Base-by-base conservation (phyloP, 2,113 vertebrate species). In the Anguilla japonica region DNA sequence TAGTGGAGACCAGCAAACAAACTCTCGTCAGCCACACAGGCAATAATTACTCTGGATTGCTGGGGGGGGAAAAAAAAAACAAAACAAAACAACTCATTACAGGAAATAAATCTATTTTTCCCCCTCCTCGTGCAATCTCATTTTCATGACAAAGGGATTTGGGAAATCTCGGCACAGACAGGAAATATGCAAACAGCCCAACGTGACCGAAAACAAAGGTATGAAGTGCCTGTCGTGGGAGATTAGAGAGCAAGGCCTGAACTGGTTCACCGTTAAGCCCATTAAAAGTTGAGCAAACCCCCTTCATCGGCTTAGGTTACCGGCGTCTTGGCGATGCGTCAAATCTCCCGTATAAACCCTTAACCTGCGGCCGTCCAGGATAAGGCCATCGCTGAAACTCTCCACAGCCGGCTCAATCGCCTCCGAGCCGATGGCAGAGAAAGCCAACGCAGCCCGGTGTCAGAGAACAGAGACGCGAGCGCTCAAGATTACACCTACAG, bases 211-310 rank as follows among this genome's bases (percentile, higher is more conserved):
- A 75, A 75, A 75, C 71, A 75, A 34, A 75, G 71, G 71, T 75
- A 34, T 75, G 13, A 75, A 13, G 71, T 75, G n/a, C 34, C 71
- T 75, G 26, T 34, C 1, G 26, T 29, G 8, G 5, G 26, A 75
- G 71, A 75, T 34, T 29, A 34, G 71, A 34, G 84, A 85, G 29
- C 6, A 34, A 5, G 8, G 16, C 75, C 29, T 1, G 53, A 80
- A 80, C n/a, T 80, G 84, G 39, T 80, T 85, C 80, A 84, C 13
- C 41, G 84, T 26, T 40, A 80, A 53, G 84, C 75, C 34, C 84
- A 56, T 80, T 80, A 85, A 26, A 26, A 46, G 75, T 41, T 22
- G n/a, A 85, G 71, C 71, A 79, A 34, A 79, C 43, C 67, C 79
- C 75, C 75, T 78, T 57, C 43, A 43, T 41, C 11, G 0, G 60